phyloP scores from a whole-genome alignment of 2,797 vertebrate genomes.

The Sparidentex hasta region DNA sequence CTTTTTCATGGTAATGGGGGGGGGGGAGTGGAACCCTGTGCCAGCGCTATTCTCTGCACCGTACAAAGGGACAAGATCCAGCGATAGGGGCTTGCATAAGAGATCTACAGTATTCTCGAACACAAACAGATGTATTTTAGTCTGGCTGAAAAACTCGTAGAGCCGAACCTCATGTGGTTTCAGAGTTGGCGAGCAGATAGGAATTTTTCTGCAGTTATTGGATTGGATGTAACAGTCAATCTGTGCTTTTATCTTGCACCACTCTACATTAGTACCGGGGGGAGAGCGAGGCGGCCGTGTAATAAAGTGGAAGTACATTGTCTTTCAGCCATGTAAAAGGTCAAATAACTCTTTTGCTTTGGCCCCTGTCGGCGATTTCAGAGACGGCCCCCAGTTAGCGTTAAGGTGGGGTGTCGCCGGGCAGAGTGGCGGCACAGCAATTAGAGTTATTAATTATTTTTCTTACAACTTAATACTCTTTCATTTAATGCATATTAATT shows the following conservation, averaged over 20 bases:
- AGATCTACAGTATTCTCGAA: slow-evolving; percentile 69
- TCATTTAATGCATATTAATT: slow-evolving; percentile 85
- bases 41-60: slow-evolving; percentile 57
- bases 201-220: slow-evolving; percentile 33
- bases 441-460: slow-evolving; percentile 83
- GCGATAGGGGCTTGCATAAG: slow-evolving; percentile 59
- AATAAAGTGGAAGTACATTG: slow-evolving; percentile 59
- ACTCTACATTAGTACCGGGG: slow-evolving; percentile 49
- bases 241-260: slow-evolving; percentile 46
- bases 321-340: slow-evolving; percentile 65
- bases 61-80: slow-evolving; percentile 64
- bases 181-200: slow-evolving; percentile 34
- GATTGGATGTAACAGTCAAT: slow-evolving; percentile 49
- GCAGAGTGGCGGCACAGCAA: slow-evolving; percentile 61
- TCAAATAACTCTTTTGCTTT: slow-evolving; percentile 53
- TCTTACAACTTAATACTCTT: slow-evolving; percentile 82
- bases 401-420: slow-evolving; percentile 46
- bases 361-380: slow-evolving; percentile 37
- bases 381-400: slow-evolving; percentile 40
- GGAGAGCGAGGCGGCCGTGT: slow-evolving; percentile 45
- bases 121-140: slow-evolving; percentile 72
- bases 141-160: slow-evolving; percentile 34
- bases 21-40: slow-evolving; percentile 54
- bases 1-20: slow-evolving; percentile 67
- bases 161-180: slow-evolving; percentile 50